These are phyloP conservation scores for Amiota communis DNA, from an alignment of 2,888 invertebrate genomes.

Conservation along the genomic window DNA sequence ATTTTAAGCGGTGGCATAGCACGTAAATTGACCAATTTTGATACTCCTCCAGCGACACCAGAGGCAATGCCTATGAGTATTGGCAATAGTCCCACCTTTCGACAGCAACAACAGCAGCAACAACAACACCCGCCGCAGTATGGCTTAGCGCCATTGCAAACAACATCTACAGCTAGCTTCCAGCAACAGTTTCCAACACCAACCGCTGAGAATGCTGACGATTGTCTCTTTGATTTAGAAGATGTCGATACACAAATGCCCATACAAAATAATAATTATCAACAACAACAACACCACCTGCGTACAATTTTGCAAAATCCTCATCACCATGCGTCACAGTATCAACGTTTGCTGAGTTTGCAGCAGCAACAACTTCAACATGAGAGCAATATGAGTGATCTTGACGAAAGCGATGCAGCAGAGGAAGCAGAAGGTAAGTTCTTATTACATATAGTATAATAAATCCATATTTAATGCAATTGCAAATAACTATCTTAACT, in stretches of 20 bases:
- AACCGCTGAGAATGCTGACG: slow-evolving; percentile 74
- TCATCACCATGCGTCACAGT: neutral
- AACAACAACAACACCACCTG: slow-evolving; percentile 30
- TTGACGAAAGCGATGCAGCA: slow-evolving; percentile 82
- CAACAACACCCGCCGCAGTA: slow-evolving; percentile 31
- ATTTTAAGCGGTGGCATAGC: slow-evolving; percentile 29
- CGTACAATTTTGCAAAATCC: slow-evolving; percentile 28
- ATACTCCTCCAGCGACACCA: slow-evolving; percentile 73
- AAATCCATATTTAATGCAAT: slow-evolving; percentile 20
- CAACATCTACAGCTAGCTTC: slow-evolving; percentile 35
- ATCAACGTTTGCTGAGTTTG: slow-evolving; percentile 26
- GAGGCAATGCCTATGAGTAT: slow-evolving; percentile 73
- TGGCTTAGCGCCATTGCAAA: neutral
- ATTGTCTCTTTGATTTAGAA: slow-evolving; percentile 86
- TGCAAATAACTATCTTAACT: slow-evolving; percentile 11
- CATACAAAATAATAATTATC: neutral
- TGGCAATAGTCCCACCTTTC: slow-evolving; percentile 73
- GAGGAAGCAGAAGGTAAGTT: slow-evolving; percentile 85
- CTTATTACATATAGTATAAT: neutral
- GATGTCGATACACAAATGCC: slow-evolving; percentile 72
- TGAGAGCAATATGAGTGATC: slow-evolving; percentile 74
- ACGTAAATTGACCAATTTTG: slow-evolving; percentile 71
- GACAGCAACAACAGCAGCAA: slow-evolving; percentile 61
- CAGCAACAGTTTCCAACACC: slow-evolving; percentile 52
- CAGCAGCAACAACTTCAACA: slow-evolving; percentile 40